phyloP scores from a whole-genome alignment of 2,888 invertebrate genomes.

The Serrognathus titanus region DNA sequence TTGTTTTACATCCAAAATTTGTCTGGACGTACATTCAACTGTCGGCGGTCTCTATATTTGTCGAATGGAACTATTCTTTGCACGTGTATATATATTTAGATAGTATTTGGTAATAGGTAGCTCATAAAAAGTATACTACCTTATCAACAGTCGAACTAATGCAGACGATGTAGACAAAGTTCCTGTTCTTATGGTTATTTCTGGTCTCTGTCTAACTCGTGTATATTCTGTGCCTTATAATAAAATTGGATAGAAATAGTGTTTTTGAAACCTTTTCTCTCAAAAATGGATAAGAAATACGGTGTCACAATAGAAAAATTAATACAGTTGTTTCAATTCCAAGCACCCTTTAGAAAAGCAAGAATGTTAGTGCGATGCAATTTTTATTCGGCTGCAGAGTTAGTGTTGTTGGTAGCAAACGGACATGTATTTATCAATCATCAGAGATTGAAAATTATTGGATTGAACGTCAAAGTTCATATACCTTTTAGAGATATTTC shows the following conservation, averaged over 20 bases:
- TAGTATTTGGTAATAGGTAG: not conserved
- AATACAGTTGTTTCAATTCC: not conserved
- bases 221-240: conserved; percentile 1
- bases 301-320: conserved; percentile 1
- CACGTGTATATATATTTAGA: no score
- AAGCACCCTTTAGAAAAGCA: not conserved
- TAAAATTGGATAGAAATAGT: conserved; percentile 2
- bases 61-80: no score
- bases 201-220: conserved; percentile 1
- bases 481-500: not conserved
- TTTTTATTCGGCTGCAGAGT: not conserved
- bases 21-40: no score
- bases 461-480: not conserved
- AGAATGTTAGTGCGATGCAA: not conserved
- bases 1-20: no score
- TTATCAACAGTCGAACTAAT: conserved; percentile 1
- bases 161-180: not conserved
- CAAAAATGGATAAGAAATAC: conserved; percentile 1
- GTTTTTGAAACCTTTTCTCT: not conserved
- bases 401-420: not conserved
- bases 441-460: not conserved
- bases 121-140: not conserved
- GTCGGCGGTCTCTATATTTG: no score
- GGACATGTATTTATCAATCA: not conserved
- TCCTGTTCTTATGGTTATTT: not conserved